Base-by-base conservation (phyloP, 1,140 invertebrate species). In the Eupeodes corollae region DNA sequence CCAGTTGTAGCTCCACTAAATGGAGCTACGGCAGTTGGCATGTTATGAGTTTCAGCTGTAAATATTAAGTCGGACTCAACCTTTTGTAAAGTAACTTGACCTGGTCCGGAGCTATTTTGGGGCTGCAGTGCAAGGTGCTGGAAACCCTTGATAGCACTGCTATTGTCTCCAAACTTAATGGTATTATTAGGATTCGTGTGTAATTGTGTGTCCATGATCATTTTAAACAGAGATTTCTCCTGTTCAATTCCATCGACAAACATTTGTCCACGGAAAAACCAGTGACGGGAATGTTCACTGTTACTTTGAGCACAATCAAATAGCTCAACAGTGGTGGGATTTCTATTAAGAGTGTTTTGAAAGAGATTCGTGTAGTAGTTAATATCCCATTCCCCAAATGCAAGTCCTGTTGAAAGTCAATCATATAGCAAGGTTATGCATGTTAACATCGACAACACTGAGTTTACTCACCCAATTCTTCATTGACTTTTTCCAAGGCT, bases 251-350 rank as follows among this genome's bases (percentile, higher is more conserved):
- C 91, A 75, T 98, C 86, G 41, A 96, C 75, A 15, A 91, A 68
- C 70, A 98, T 81, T 57, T 81, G 79, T 1, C 95, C 95, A 74
- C 83, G 87, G 58, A 93, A 93, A 67, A 94, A 92, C 89, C 89
- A 92, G 72, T 94, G 89, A 8, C 89, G 73, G 47, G 88, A 91
- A 63, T 93, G 89, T 64, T 94, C 89, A 70, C 88, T 95, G 66
- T 98, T 98, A 14, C 91, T 95, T 70, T 99, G 95, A n/a, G 95
- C 94, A 42, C 98, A 77, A 75, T 98, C 95, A 74, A 98, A 97
- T 56, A 94, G 87, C 69, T 99, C 95, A 0, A 98, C 92, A 67
- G 88, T 96, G 1, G 94, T 98, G 13, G 95, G 94, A 74, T 98
- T 95, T 39, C 93, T 75, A 52, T 88, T 84, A 1, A 95, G 69